Evolutionary conservation across 2,113 vertebrate species (phyloP), one percentile per base, ranked within the genome.

Genomic region (Haemorhous mexicanus): DNA sequence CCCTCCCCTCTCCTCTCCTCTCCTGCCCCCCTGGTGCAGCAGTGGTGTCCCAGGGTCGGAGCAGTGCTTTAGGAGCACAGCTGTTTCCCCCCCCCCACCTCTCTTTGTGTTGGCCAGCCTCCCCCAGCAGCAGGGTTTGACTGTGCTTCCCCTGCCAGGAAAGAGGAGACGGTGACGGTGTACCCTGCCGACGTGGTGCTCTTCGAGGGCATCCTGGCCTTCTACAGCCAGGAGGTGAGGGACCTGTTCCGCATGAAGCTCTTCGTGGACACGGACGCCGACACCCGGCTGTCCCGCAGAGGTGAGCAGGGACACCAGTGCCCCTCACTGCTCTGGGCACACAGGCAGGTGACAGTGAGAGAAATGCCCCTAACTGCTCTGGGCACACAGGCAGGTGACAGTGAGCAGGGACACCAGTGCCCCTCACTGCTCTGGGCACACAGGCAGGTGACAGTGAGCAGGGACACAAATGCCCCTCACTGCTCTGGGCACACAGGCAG

Each of bases 191-290:
- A 99, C 1, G 99, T 99, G 95, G 99, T 99, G 90, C 98, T 99
- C 74, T 99, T 99, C 1, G 99, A 99, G 92, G 99, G 99, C 61
- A 99, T 99, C 90, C 97, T 99, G 96, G 99, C 99, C 95, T 99
- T 99, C 98, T 99, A 99, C 97, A 98, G 98, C 9, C 99, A 99
- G 97, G 98, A 99, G 88, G 98, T 99, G 88, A 97, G 99, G 85
- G 99, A 99, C 88, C 98, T 99, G 46, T 99, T 99, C 96, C 99
- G 99, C 96, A 99, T 99, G 99, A 99, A 99, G 95, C 98, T 99
- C 28, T 99, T 99, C 7, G 99, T 99, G 74, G 99, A 99, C 97
- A 99, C 99, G 0, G 99, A 99, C 0, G 98, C 99, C 2, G 99
- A 99, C 96, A 99, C 99, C 7, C 98, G 99, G 41, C 98, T 99